These are phyloP conservation scores for Andrena marginata DNA, from an alignment of 2,888 invertebrate genomes.

Conservation along the genomic window DNA sequence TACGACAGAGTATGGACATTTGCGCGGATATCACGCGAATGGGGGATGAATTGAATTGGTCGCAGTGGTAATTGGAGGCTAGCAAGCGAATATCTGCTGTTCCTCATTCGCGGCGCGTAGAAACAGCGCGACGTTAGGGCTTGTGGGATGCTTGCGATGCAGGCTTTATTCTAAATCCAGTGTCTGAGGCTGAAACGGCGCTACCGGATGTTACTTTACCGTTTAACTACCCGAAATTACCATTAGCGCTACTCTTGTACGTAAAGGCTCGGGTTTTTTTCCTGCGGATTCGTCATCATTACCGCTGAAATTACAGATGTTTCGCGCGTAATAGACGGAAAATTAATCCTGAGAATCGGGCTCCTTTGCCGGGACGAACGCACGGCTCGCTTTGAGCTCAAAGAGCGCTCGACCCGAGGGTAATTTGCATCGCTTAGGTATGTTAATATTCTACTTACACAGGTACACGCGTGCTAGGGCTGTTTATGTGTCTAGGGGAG, in stretches of 20 bases:
- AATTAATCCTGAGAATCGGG: constrained; percentile 63
- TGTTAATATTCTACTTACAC: constrained; percentile 62
- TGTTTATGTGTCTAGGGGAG: background rate
- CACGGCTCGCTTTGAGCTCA: constrained; percentile 28
- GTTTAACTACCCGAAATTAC: constrained; percentile 26
- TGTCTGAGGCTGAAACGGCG: too few species aligned
- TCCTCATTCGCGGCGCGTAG: too few species aligned
- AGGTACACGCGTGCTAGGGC: background rate
- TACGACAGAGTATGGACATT: too few species aligned
- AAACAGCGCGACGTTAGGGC: too few species aligned
- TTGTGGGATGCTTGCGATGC: too few species aligned
- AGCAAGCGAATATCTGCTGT: too few species aligned
- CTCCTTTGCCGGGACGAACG: constrained; percentile 8
- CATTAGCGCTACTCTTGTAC: constrained; percentile 10
- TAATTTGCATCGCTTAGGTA: constrained; percentile 74
- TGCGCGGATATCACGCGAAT: too few species aligned
- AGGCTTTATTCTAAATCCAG: too few species aligned
- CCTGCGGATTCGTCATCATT: constrained; percentile 52
- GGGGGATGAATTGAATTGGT: too few species aligned
- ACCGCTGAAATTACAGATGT: constrained; percentile 48
- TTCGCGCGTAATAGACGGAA: constrained; percentile 57
- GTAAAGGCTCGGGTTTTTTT: constrained; percentile 42
- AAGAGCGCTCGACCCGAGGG: constrained; percentile 26
- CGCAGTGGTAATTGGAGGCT: too few species aligned
- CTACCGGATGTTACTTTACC: background rate